A percentile compares a stretch with the other conserved stretches of the same genome.
Evolutionary conservation across 2,888 invertebrate species (phyloP).

Genomic region (Eupithecia vulgata): DNA sequence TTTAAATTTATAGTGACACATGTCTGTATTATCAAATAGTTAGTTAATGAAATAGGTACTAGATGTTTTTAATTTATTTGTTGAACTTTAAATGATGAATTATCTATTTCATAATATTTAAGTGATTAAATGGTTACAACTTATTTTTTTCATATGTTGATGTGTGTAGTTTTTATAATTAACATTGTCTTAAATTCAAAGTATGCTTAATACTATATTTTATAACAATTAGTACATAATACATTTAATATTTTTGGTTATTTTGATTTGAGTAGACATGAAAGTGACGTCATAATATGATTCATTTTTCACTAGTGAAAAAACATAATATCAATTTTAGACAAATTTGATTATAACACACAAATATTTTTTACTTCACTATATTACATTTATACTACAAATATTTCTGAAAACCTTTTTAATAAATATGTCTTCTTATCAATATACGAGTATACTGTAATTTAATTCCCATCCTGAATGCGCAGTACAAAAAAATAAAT

Average conservation of each 20-base stretch:
- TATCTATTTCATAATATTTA: background rate
- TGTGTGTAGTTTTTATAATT: background rate
- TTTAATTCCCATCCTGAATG: background rate
- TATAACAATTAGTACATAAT: background rate
- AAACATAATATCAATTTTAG: constrained; percentile 10
- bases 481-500: background rate
- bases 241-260: background rate
- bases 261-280: background rate
- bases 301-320: background rate
- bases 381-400: constrained; percentile 40
- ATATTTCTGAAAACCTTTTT: constrained; percentile 40
- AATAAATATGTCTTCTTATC: constrained; percentile 44
- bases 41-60: background rate
- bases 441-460: background rate
- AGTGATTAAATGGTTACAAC: background rate
- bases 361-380: constrained; percentile 22
- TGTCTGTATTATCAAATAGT: background rate
- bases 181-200: background rate
- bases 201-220: background rate
- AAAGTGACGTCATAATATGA: background rate
- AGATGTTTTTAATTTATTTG: background rate
- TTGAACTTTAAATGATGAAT: background rate
- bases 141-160: background rate
- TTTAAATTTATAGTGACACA: background rate
- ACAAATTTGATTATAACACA: constrained; percentile 20